Conservation (phyloP, 2,797 vertebrate genomes). For the Phoeniculus purpureus region DNA sequence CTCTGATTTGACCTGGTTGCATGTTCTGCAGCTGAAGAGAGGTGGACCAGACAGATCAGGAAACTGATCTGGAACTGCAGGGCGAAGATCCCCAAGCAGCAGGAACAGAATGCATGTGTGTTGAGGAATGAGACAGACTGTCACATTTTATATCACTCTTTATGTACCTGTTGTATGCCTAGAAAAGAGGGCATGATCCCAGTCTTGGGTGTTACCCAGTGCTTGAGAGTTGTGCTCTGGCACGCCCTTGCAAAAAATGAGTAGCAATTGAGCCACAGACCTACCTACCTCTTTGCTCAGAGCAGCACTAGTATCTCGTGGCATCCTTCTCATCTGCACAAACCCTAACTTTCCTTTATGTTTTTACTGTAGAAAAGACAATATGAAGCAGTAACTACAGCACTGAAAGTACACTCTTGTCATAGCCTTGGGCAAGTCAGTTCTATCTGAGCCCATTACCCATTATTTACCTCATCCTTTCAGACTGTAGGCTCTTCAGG, state of each 20-base stretch:
- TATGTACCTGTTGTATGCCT: not conserved
- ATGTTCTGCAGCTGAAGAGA: not conserved
- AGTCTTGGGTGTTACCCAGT: not conserved
- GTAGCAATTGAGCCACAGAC: not conserved
- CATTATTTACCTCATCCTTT: constrained; percentile 4
- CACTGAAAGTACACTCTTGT: not conserved
- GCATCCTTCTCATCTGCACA: not conserved
- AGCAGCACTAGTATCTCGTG: accelerated
- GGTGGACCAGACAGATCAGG: not conserved
- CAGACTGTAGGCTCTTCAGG: not conserved
- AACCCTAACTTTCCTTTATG: not conserved
- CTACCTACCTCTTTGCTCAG: not conserved
- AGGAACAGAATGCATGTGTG: accelerated
- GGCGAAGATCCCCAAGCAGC: not conserved
- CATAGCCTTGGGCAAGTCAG: not conserved
- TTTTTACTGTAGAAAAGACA: not conserved
- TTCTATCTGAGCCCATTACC: not conserved
- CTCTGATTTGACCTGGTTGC: not conserved
- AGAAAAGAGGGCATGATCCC: not conserved
- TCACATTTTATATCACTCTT: accelerated
- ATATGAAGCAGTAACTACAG: not conserved
- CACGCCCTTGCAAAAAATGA: not conserved
- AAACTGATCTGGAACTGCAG: not conserved
- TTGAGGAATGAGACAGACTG: not conserved
- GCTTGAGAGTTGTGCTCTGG: not conserved